Conservation (phyloP, 2,888 invertebrate species). For the Metalampra italica region DNA sequence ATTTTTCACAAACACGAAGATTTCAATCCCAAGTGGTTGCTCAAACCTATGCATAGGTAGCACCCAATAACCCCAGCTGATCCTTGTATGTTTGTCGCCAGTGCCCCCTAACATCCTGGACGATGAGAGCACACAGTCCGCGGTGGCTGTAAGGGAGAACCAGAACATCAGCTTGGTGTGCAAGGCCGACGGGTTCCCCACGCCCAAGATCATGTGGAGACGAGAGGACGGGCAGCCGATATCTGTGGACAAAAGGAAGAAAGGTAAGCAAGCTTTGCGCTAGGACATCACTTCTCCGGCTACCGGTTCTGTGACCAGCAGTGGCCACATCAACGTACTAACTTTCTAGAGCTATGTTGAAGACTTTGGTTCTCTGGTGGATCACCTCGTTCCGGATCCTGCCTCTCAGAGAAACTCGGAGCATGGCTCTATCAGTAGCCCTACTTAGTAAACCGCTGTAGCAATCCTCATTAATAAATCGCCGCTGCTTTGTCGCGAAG, state of each 20-base stretch:
- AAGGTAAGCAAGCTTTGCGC: constrained; percentile 78
- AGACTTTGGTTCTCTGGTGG: too few species aligned
- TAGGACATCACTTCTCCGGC: not conserved
- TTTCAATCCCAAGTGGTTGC: too few species aligned
- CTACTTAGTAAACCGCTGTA: not conserved
- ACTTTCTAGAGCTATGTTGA: too few species aligned
- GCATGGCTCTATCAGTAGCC: too few species aligned
- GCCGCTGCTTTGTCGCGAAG: not conserved
- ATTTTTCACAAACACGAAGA: too few species aligned
- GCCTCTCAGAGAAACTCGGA: too few species aligned
- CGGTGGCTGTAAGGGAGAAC: constrained; percentile 94
- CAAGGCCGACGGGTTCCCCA: constrained; percentile 93
- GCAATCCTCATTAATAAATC: not conserved
- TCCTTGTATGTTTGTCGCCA: constrained; percentile 52
- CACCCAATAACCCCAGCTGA: too few species aligned
- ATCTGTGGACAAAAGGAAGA: constrained; percentile 89
- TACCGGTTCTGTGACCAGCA: too few species aligned
- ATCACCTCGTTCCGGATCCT: too few species aligned
- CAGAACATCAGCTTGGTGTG: constrained; percentile 96
- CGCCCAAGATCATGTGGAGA: constrained; percentile 95
- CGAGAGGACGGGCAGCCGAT: constrained; percentile 94
- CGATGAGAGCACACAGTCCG: constrained; percentile 92
- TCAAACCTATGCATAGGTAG: too few species aligned
- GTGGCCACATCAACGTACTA: too few species aligned
- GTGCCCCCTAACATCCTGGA: constrained; percentile 97